phyloP scores from a whole-genome alignment of 2,797 vertebrate species.

The Buceros bicornis region DNA sequence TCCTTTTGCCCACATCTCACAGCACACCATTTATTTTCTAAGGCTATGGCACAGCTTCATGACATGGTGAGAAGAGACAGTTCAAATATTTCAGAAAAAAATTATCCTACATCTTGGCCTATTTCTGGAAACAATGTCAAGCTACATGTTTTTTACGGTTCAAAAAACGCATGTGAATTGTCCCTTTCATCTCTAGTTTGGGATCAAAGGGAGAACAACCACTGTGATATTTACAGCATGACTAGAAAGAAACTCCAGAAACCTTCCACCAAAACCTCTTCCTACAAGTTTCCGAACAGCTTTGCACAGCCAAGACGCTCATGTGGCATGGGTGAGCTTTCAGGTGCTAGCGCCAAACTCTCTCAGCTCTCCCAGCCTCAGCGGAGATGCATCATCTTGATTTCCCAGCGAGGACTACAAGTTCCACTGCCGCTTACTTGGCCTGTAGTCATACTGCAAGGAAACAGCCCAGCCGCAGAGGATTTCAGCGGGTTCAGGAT shows the following conservation, averaged over 20 bases:
- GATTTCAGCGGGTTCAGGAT: background rate
- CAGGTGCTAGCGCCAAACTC: background rate
- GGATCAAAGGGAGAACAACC: constrained; percentile 38
- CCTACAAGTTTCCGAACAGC: background rate
- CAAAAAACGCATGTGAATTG: background rate
- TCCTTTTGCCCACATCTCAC: background rate
- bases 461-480: background rate
- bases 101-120: background rate
- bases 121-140: constrained; percentile 41
- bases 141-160: constrained; percentile 9
- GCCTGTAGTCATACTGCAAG: background rate
- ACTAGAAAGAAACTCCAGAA: constrained; percentile 1
- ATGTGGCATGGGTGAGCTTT: accelerated
- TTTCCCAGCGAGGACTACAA: background rate
- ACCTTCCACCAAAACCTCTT: background rate
- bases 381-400: background rate
- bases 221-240: constrained; percentile 2
- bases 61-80: background rate
- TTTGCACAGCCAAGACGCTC: background rate
- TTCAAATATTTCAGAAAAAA: background rate
- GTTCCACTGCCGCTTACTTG: background rate
- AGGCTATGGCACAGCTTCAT: background rate
- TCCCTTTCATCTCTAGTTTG: constrained; percentile 32
- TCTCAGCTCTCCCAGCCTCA: background rate
- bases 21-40: background rate